These are phyloP conservation scores for Patella ulyssiponensis DNA, from an alignment of 2,888 invertebrate species.

Conservation along the genomic window DNA sequence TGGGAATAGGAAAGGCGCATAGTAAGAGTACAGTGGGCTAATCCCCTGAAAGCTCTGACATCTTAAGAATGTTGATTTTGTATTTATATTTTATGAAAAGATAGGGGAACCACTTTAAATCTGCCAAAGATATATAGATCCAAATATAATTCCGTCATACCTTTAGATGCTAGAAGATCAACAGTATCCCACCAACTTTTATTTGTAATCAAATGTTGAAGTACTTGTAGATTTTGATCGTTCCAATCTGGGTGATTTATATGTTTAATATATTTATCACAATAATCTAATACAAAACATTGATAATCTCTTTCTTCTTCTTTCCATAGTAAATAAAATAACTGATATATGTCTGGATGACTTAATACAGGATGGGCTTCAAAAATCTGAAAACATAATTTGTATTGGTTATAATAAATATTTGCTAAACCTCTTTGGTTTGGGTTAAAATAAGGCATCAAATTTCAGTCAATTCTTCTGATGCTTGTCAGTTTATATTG, in stretches of 20 bases:
- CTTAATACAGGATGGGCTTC: constrained; percentile 19
- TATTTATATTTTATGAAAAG: too few species aligned
- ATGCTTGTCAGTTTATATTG: too few species aligned
- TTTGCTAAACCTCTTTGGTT: too few species aligned
- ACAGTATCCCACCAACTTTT: constrained; percentile 54
- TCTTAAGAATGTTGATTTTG: too few species aligned
- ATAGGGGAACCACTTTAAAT: too few species aligned
- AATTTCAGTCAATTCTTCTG: too few species aligned
- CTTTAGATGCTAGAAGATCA: constrained; percentile 38
- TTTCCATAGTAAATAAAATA: constrained; percentile 33
- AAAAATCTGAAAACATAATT: constrained; percentile 28
- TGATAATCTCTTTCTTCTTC: constrained; percentile 42
- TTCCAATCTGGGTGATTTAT: constrained; percentile 21
- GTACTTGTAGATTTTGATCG: constrained; percentile 18
- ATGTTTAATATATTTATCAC: constrained; percentile 18
- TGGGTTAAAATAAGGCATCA: too few species aligned
- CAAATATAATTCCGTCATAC: constrained; percentile 15
- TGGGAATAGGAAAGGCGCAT: too few species aligned
- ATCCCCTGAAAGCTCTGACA: too few species aligned
- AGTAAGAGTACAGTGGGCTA: too few species aligned
- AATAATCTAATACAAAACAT: constrained; percentile 32
- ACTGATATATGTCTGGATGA: constrained; percentile 18
- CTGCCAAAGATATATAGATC: too few species aligned
- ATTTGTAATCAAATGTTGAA: constrained; percentile 27
- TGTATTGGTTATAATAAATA: too few species aligned